phyloP scores from a whole-genome alignment of 1,140 invertebrate genomes.

The Prorops nasuta region DNA sequence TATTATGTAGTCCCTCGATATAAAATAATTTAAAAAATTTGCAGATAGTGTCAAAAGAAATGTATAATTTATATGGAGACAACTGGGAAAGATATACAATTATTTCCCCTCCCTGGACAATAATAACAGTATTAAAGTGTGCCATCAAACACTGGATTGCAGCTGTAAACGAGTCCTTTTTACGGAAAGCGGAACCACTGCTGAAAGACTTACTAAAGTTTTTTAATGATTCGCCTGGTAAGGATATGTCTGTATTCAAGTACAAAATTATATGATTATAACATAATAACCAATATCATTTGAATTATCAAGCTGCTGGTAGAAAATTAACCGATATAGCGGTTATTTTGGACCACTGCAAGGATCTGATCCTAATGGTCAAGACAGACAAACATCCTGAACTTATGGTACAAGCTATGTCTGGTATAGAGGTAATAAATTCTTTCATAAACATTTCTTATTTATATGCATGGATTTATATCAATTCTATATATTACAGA shows the following conservation, averaged over 20 bases:
- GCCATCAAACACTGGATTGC: constrained; percentile 51
- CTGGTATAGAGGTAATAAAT: constrained; percentile 25
- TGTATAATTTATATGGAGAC: constrained; percentile 40
- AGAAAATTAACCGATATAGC: constrained; percentile 18
- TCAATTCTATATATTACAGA: constrained; percentile 15
- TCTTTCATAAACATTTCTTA: background rate
- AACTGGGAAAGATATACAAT: constrained; percentile 40
- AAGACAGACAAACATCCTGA: constrained; percentile 29
- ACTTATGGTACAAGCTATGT: constrained; percentile 16
- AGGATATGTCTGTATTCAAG: too few relatives aligned
- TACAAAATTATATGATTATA: background rate
- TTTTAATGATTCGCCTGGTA: constrained; percentile 26
- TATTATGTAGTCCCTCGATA: constrained; percentile 6
- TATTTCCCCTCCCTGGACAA: constrained; percentile 48
- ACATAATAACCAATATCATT: background rate
- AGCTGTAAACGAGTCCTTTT: constrained; percentile 41
- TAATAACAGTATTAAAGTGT: constrained; percentile 39
- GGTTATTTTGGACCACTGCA: constrained; percentile 7
- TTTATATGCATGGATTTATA: background rate
- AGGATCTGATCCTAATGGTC: constrained; percentile 35
- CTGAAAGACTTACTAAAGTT: constrained; percentile 31
- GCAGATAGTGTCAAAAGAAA: constrained; percentile 45
- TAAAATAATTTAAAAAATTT: constrained; percentile 8
- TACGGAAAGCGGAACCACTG: constrained; percentile 21
- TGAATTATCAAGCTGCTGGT: constrained; percentile 2